These are phyloP conservation scores for Calephelis nemesis DNA, from an alignment of 1,140 invertebrate genomes.

Conservation along the genomic window DNA sequence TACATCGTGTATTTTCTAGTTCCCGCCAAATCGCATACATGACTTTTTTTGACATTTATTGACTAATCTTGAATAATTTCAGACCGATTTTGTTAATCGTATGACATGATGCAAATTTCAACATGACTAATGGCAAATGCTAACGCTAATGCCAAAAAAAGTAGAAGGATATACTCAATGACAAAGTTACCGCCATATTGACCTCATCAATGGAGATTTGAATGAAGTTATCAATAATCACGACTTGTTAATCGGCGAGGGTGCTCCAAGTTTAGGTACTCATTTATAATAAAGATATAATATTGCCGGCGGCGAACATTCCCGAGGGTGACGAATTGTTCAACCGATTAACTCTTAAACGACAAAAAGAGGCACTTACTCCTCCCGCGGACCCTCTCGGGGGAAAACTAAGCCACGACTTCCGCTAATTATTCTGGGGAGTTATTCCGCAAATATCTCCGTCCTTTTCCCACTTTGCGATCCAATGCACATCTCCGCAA, in stretches of 20 bases:
- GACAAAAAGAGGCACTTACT: constrained; percentile 72
- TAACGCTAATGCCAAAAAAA: too few relatives aligned
- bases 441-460: constrained; percentile 59
- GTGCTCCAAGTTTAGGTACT: constrained; percentile 41
- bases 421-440: constrained; percentile 75
- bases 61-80: too few relatives aligned
- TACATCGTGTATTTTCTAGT: too few relatives aligned
- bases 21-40: too few relatives aligned
- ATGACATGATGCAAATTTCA: background rate
- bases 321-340: constrained; percentile 74
- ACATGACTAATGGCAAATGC: too few relatives aligned
- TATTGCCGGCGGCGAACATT: constrained; percentile 56
- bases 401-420: constrained; percentile 76
- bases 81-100: too few relatives aligned
- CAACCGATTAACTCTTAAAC: constrained; percentile 77
- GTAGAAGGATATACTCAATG: background rate
- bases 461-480: constrained; percentile 64
- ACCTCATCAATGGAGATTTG: constrained; percentile 20
- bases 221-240: constrained; percentile 75
- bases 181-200: constrained; percentile 20
- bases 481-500: constrained; percentile 74
- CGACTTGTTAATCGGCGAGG: constrained; percentile 61
- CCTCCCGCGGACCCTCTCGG: constrained; percentile 56
- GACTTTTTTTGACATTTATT: too few relatives aligned
- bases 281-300: constrained; percentile 76